These are phyloP conservation scores for Nycteola revayana DNA, from an alignment of 2,888 invertebrate species.

Conservation along the genomic window DNA sequence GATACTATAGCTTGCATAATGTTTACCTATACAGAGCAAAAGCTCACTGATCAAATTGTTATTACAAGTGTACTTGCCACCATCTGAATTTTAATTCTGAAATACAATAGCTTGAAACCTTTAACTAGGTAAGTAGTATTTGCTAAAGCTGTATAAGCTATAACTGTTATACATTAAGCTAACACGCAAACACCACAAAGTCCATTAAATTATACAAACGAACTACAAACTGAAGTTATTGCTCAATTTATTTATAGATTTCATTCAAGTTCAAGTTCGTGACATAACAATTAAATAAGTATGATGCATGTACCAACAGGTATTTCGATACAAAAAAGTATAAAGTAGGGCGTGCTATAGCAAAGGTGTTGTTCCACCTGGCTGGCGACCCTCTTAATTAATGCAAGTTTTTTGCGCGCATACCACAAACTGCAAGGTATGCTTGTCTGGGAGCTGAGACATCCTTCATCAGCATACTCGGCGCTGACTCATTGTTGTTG, in stretches of 20 bases:
- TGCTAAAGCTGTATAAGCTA: no score
- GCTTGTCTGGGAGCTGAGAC: neutral
- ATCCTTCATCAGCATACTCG: no score
- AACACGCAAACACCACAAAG: no score
- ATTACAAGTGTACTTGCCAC: no score
- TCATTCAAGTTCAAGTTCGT: no score
- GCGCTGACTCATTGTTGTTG: no score
- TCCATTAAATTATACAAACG: no score
- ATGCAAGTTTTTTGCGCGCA: conserved; percentile 26
- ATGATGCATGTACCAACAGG: conserved; percentile 5
- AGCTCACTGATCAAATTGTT: neutral
- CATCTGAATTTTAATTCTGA: neutral
- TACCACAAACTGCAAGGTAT: conserved; percentile 14
- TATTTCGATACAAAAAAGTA: conserved; percentile 17
- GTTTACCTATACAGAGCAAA: conserved; percentile 4
- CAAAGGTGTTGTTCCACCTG: conserved; percentile 30
- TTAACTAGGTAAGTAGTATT: no score
- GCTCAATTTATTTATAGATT: no score
- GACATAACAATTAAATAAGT: conserved; percentile 22
- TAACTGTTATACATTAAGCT: no score
- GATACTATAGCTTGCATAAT: neutral
- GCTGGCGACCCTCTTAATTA: conserved; percentile 28
- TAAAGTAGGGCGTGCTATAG: conserved; percentile 18
- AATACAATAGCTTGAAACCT: no score
- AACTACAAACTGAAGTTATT: no score